Base-by-base conservation (phyloP, 2,113 vertebrate species). In the Psophia crepitans region DNA sequence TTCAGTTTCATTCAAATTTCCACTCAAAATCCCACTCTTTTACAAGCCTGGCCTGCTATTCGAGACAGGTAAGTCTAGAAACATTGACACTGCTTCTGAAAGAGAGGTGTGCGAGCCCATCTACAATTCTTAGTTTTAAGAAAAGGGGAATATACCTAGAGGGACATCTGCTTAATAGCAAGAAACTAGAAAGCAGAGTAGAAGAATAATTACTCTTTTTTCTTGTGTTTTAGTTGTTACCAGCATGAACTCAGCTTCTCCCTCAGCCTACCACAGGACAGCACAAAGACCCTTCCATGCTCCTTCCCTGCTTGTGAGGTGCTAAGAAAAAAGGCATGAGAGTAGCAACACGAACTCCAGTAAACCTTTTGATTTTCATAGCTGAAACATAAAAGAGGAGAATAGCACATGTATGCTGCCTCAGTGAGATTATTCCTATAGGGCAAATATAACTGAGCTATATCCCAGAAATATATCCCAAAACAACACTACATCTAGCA, bases 21-120 rank as follows among this genome's bases (percentile, higher is more conserved):
- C 17, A 41, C 60, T 74, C 30, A 61, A 76, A 86, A 64, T 30
- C 27, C 6, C 17, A 8, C 61, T 61, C 5, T 61, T 91, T 84
- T 49, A 69, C 8, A 53, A 14, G 10, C 18, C 30, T 74, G 13
- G 30, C 18, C 1, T 8, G 8, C 18, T 74, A 2, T 32, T 84
- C 46, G 35, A 17, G 24, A 30, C 39, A 56, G 21, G 2, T 35
- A 46, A 64, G 2, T 27, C 9, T 22, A 86, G 35, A 79, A 87
- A 56, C 5, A 18, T 2, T 26, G 20, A 5, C 6, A 7, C 4
- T 41, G 11, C 17, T 86, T 56, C 27, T 57, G 70, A 28, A 60
- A 85, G 54, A 54, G 35, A 84, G 12, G 18, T 30, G 17, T 2
- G 2, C 0, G 1, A 65, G 9, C 20, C 10, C 5, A 32, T 28